Base-by-base conservation (phyloP, 1,140 invertebrate genomes). In the Venturia canescens region DNA sequence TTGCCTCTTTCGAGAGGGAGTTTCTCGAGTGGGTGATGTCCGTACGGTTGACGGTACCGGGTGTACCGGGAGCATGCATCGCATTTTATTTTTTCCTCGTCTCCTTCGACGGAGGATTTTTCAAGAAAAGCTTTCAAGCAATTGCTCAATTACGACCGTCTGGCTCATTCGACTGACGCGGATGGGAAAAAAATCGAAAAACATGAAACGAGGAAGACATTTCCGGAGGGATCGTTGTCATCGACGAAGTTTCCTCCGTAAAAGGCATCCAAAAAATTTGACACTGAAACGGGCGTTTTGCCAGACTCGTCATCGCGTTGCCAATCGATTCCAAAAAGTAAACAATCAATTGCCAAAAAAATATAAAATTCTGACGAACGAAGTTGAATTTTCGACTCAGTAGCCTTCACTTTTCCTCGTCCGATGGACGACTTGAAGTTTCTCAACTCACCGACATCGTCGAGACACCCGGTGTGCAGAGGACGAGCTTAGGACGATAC, bases 391-490 rank as follows among this genome's bases (percentile, higher is more conserved):
- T 7, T 34, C 7, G 7, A 34, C 3, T 34, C 7, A 3, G 7
- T 34, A 7, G 31, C 31, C 3, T 34, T 34, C 3, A 34, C 7
- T 34, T 34, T 7, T n/a, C n/a, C n/a, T n/a, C n/a, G n/a, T n/a
- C n/a, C n/a, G n/a, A n/a, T n/a, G n/a, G n/a, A n/a, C n/a, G n/a
- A n/a, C n/a, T n/a, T n/a, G n/a, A n/a, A n/a, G 34, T 76, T 13
- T 31, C 31, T 26, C 34, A 27, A 80, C 38, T 77, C 27, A n/a
- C n/a, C n/a, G 29, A 18, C 21, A 18, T 63, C 82, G 38, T 74
- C 69, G 48, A 81, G 87, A 88, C 88, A 90, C 89, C 89, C 86
- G 84, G 86, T 90, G 89, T 88, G 86, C 74, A 75, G 85, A 84
- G 83, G 86, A 67, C 6, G 80, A 84, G 79, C 85, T 87, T 88